Evolutionary conservation across 2,797 vertebrate genomes (phyloP).

Genomic region (Clarias fuscus): DNA sequence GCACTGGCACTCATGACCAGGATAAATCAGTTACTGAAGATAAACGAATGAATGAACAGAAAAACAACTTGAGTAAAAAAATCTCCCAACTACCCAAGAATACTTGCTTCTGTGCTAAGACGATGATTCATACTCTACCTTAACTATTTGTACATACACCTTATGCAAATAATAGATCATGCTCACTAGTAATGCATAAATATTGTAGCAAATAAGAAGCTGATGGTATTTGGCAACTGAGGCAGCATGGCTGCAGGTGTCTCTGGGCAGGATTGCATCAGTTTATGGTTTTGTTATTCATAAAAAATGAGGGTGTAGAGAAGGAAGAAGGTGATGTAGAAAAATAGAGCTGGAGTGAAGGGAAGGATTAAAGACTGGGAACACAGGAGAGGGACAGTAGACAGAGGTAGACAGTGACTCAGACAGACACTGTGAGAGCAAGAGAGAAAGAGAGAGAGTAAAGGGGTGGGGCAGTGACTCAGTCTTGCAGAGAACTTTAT

Average conservation of each 20-base stretch:
- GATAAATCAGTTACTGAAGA: not conserved
- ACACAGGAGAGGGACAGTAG: constrained; percentile 11
- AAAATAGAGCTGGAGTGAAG: constrained; percentile 41
- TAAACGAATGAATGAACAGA: not conserved
- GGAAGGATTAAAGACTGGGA: constrained; percentile 16
- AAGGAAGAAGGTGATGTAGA: constrained; percentile 14
- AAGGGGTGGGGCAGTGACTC: constrained; percentile 65
- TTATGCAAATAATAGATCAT: not conserved
- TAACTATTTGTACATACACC: not conserved
- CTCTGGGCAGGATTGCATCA: constrained; percentile 47
- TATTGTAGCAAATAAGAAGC: not conserved
- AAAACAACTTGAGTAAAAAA: not conserved
- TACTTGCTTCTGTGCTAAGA: not conserved
- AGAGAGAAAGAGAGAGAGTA: constrained; percentile 38
- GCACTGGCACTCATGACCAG: not conserved
- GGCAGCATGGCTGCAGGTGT: constrained; percentile 12
- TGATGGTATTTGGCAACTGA: not conserved
- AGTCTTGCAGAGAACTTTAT: constrained; percentile 72
- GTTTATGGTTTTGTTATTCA: constrained; percentile 47
- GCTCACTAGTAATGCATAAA: constrained; percentile 5
- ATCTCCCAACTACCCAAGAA: not conserved
- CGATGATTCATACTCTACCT: constrained; percentile 11
- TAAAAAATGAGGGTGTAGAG: constrained; percentile 1
- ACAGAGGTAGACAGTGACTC: constrained; percentile 41
- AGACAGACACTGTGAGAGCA: constrained; percentile 28